phyloP scores from a whole-genome alignment of 30 jellyfish, hydroid and myxozoan species.

The Cassiopea xamachana region DNA sequence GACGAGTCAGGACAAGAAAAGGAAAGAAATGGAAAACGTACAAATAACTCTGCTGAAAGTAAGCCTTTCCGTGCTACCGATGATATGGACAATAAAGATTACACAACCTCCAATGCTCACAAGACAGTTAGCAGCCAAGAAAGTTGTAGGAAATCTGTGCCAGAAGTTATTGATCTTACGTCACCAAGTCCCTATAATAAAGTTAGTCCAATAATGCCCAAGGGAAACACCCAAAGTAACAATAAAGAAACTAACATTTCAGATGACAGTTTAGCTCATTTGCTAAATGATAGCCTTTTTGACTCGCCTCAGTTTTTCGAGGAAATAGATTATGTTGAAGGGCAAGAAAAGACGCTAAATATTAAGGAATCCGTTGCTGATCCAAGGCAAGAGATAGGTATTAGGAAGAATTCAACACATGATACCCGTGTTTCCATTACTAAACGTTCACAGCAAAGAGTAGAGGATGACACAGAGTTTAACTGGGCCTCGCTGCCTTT shows the following conservation, averaged over 20 bases:
- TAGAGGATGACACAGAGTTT: background rate
- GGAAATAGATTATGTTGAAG: background rate
- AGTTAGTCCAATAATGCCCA: background rate
- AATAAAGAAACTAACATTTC: background rate
- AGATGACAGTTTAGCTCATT: constrained; percentile 31
- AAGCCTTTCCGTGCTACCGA: no score
- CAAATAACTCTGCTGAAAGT: no score
- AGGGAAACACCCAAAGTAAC: background rate
- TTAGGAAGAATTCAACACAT: constrained; percentile 16
- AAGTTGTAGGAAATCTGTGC: background rate
- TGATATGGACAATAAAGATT: no score
- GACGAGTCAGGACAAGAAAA: no score
- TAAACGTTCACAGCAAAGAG: constrained; percentile 10
- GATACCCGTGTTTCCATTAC: background rate
- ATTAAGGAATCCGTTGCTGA: background rate
- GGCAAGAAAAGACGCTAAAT: constrained; percentile 3
- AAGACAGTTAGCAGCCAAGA: background rate
- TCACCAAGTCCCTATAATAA: background rate
- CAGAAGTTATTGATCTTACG: background rate
- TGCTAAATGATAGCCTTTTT: background rate
- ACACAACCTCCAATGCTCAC: no score
- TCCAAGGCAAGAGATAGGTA: constrained; percentile 33
- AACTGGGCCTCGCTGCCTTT: constrained; percentile 6
- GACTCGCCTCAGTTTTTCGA: constrained; percentile 30
- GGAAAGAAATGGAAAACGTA: no score